Evolutionary conservation across 2,888 invertebrate species (phyloP), one percentile per base, ranked within the genome.

Genomic region (Erebia ligea): DNA sequence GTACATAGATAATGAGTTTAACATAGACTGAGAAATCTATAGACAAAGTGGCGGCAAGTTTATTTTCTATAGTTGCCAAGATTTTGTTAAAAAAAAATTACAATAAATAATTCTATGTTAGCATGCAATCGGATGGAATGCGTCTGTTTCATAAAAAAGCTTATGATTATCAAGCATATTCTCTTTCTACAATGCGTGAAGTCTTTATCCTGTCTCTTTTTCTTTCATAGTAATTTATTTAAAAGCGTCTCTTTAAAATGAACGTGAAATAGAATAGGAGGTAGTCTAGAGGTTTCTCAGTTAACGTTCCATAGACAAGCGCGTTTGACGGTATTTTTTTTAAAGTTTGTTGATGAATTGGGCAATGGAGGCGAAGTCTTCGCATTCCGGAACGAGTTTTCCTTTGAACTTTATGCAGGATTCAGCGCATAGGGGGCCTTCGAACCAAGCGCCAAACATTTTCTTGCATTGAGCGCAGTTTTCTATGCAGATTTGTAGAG

Each of bases 401-500:
- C 97, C 97, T 82, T 96, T 96, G 87, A 95, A 96, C 84, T 97
- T 96, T 77, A 98, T 94, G 85, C 98, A 98, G 76, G 96, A 95
- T 80, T 97, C 97, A 0, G 97, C 98, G 86, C 98, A 98, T 0
- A 96, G 94, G 64, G 97, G 96, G 0, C 97, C 98, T 81, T 98
- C 96, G 89, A 98, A 98, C 92, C 97, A 97, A 0, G 95, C 95
- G 0, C 97, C 98, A 76, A 97, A 96, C 96, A 97, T 97, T 87
- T 97, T 97, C 89, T 97, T 97, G 89, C 98, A 98, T 82, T 97
- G 97, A 0, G 97, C 97, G 84, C 98, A 98, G 89, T 98, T 98
- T 78, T 97, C 95, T 72, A 97, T 95, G 88, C 97, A 97, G 67
- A 96, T 94, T 76, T 96, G 96, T 79, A 95, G 86, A 0, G 91